Base-by-base conservation (phyloP, 2,797 vertebrate genomes). In the Poecilia picta region DNA sequence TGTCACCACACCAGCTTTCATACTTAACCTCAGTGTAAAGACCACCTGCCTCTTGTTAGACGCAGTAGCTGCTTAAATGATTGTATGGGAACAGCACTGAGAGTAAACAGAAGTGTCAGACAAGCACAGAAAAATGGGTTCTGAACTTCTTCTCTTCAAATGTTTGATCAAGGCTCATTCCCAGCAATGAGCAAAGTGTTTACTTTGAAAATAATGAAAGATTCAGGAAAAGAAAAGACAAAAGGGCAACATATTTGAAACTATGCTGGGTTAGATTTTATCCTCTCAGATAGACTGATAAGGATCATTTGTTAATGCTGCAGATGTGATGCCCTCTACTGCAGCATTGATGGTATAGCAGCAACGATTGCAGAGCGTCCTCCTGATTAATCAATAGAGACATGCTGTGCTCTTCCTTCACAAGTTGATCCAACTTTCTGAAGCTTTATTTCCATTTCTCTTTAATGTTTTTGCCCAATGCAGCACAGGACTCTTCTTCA, bases 301-400 rank as follows among this genome's bases (percentile, higher is more conserved):
- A 76, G 74, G 28, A 70, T 78, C 31, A 79, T 25, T 51, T 57
- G 80, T 59, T 71, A 76, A 25, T 51, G 59, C 68, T 87, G 79
- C 70, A 85, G 78, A 87, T 85, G 75, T 81, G 90, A 89, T 62
- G 87, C 90, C 94, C 93, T 91, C 94, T 95, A 81, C 86, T 93
- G 93, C 47, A 84, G 46, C 47, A 62, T 55, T 66, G 8, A 8
- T 71, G 83, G 43, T 49, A 88, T 59, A 75, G 72, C 92, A 90
- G 75, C 43, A 0, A 18, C 36, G 20, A 59, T 66, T 41, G 28
- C 1, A n/a, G 36, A 59, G 6, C 41, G 20, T 59, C 75, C 46
- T 53, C 25, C 31, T 28, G 11, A 43, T 47, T 72, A 2, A 47
- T 74, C 20, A 68, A 28, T 1, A 28, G 31, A 25, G 13, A 62